A percentile compares a stretch with the other conserved stretches of the same genome.
Conservation (phyloP, 2,888 invertebrate genomes). For the Dichetophora obliterata region DNA sequence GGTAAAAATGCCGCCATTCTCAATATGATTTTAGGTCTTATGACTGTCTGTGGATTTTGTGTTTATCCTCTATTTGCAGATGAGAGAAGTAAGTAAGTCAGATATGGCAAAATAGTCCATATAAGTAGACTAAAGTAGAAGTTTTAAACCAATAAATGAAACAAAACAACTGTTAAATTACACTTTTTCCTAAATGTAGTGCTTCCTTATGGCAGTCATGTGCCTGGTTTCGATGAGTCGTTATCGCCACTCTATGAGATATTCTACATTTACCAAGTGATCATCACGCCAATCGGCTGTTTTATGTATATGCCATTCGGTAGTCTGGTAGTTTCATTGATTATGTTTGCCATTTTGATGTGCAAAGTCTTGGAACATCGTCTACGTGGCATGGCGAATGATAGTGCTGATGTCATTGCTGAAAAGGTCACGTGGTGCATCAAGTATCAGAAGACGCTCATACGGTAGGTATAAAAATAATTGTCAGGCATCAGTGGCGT, state of each 20-base stretch:
- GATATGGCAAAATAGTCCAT: too few species aligned
- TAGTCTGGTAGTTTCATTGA: conserved; percentile 48
- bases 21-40: conserved; percentile 48
- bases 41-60: conserved; percentile 48
- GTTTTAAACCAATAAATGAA: too few species aligned
- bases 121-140: too few species aligned
- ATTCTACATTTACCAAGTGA: conserved; percentile 46
- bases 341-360: conserved; percentile 49
- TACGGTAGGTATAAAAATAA: conserved; percentile 40
- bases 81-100: conserved; percentile 37
- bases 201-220: conserved; percentile 49
- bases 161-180: background rate
- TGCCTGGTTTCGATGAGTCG: conserved; percentile 48
- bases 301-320: conserved; percentile 52
- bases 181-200: conserved; percentile 35
- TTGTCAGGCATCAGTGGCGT: too few species aligned
- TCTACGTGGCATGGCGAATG: conserved; percentile 25
- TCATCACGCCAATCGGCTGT: conserved; percentile 48
- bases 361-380: conserved; percentile 49
- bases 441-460: conserved; percentile 46
- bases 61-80: conserved; percentile 48
- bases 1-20: conserved; percentile 45
- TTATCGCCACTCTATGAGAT: conserved; percentile 47
- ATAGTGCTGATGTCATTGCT: background rate
- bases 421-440: conserved; percentile 47